A percentile compares a stretch with the other conserved stretches of the same genome.
Evolutionary conservation across 2,113 vertebrate genomes (phyloP).

Genomic region (Corvus hawaiiensis): DNA sequence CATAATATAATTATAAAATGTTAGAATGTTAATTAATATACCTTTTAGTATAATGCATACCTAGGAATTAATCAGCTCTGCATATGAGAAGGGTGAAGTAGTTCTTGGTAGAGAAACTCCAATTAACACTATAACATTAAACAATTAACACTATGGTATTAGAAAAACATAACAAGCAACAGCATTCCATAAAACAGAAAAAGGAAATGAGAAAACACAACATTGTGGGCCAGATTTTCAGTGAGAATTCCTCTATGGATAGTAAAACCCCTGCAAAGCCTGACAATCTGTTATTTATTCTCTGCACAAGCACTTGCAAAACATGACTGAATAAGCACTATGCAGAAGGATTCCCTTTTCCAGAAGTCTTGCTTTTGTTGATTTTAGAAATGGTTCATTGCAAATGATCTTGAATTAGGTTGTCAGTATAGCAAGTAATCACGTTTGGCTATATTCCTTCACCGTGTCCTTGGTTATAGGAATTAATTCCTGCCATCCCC

Average conservation of each 20-base stretch:
- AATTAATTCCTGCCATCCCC: not conserved
- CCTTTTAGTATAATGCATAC: not conserved
- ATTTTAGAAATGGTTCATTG: not conserved
- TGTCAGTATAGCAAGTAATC: not conserved
- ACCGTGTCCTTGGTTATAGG: not conserved
- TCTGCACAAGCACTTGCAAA: not conserved
- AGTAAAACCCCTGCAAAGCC: not conserved
- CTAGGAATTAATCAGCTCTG: not conserved
- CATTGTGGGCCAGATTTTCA: not conserved
- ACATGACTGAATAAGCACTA: fast-evolving
- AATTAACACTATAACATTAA: not conserved
- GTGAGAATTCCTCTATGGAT: not conserved
- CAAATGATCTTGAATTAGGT: not conserved
- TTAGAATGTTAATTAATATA: not conserved
- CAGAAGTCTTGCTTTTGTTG: not conserved
- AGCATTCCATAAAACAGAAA: not conserved
- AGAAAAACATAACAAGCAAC: not conserved
- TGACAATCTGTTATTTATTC: not conserved
- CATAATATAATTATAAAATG: not conserved
- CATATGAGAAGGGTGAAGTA: not conserved
- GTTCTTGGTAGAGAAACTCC: not conserved
- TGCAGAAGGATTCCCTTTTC: not conserved
- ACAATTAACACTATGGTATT: not conserved
- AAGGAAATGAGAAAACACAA: not conserved
- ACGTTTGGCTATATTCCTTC: not conserved